Conservation (phyloP, 2,888 invertebrate species). For the Aleiodes alternator region DNA sequence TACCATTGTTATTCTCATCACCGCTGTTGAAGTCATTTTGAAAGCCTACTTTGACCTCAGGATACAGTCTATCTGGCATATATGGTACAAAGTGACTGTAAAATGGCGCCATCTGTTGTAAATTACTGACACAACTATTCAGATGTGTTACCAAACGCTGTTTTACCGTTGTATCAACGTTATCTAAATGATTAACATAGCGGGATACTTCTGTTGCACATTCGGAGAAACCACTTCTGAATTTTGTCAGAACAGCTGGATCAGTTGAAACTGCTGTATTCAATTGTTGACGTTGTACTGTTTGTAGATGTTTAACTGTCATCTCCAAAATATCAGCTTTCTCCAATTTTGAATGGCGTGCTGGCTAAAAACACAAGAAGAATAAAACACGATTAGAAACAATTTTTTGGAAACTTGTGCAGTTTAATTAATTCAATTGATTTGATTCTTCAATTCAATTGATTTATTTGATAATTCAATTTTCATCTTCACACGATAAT, state of each 20-base stretch:
- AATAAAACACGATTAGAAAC: no score
- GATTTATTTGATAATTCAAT: no score
- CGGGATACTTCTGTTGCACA: constrained; percentile 89
- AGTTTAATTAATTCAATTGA: no score
- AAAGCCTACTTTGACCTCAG: constrained; percentile 73
- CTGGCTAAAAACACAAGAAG: constrained; percentile 82
- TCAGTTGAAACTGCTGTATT: constrained; percentile 89
- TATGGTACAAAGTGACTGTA: constrained; percentile 74
- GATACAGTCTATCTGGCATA: constrained; percentile 73
- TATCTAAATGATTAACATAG: constrained; percentile 82
- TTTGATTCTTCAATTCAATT: no score
- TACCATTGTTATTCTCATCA: constrained; percentile 78
- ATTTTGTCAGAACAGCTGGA: constrained; percentile 89
- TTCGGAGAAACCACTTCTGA: constrained; percentile 91
- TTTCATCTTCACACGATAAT: no score
- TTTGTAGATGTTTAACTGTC: constrained; percentile 94
- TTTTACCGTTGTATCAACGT: constrained; percentile 79
- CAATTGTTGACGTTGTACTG: constrained; percentile 90
- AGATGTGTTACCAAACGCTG: constrained; percentile 83
- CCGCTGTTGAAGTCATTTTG: constrained; percentile 69
- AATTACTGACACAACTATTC: constrained; percentile 80
- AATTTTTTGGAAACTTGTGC: no score
- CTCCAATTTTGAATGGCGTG: constrained; percentile 94
- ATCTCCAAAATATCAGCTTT: constrained; percentile 97
- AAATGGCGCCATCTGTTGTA: constrained; percentile 77